A percentile compares a stretch with the other conserved stretches of the same genome.
phyloP scores from a whole-genome alignment of 2,888 invertebrate species.

The Drosophila fungiperda region DNA sequence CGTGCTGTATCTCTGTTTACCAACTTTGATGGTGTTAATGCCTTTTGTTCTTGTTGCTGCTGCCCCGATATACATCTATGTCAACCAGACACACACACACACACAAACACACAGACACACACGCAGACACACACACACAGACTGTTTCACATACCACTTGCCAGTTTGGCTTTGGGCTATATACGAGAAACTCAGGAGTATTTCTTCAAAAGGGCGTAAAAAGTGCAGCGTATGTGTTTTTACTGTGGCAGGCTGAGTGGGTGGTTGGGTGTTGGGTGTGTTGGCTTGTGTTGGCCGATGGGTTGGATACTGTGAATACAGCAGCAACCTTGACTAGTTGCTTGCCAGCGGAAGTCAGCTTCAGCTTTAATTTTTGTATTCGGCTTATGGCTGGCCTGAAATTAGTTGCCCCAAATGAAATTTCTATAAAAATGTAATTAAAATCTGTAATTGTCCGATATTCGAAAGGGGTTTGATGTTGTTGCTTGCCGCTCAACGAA shows the following conservation, averaged over 20 bases:
- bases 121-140: constrained; percentile 16
- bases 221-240: constrained; percentile 67
- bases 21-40: constrained; percentile 80
- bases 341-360: background rate
- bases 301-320: background rate
- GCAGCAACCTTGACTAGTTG: constrained; percentile 42
- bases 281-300: no score
- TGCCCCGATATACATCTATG: constrained; percentile 58
- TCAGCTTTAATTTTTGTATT: constrained; percentile 36
- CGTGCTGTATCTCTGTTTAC: constrained; percentile 84
- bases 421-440: constrained; percentile 64
- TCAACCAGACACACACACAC: constrained; percentile 46
- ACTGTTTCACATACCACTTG: constrained; percentile 10
- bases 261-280: background rate
- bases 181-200: constrained; percentile 19
- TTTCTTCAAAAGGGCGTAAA: constrained; percentile 46
- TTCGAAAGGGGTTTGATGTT: constrained; percentile 3
- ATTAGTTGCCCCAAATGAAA: constrained; percentile 10
- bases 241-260: background rate
- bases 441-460: constrained; percentile 59
- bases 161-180: constrained; percentile 25
- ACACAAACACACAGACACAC: constrained; percentile 36
- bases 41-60: constrained; percentile 54
- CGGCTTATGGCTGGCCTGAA: constrained; percentile 15
- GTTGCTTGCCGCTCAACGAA: background rate